Evolutionary conservation across 2,888 invertebrate genomes (phyloP).

Genomic region (Phoronis australis): DNA sequence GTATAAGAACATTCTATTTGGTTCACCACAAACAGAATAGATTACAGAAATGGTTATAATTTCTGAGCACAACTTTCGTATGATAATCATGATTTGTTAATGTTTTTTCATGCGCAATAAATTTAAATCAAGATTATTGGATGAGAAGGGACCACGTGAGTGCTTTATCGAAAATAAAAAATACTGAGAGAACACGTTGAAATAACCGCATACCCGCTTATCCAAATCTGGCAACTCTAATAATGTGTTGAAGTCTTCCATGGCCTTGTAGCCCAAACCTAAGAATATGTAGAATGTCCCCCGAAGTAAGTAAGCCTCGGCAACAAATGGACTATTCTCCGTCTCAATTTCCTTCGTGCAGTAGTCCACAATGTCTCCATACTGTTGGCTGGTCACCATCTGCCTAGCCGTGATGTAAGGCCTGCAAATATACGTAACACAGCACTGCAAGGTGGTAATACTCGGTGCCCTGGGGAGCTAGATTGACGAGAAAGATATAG

Average conservation of each 20-base stretch:
- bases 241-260: conserved; percentile 58
- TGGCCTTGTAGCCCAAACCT: conserved; percentile 56
- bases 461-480: conserved; percentile 2
- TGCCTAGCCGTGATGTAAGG: conserved; percentile 70
- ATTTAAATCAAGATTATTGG: background rate
- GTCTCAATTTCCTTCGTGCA: conserved; percentile 70
- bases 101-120: no score
- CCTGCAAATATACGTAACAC: conserved; percentile 40
- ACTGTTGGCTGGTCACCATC: conserved; percentile 67
- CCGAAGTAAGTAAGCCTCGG: conserved; percentile 67
- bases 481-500: conserved; percentile 1
- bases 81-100: no score
- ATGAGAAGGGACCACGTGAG: background rate
- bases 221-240: conserved; percentile 23
- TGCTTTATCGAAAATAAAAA: background rate
- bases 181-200: background rate
- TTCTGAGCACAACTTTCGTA: no score
- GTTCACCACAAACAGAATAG: no score
- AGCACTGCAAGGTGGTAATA: background rate
- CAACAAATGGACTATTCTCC: conserved; percentile 25
- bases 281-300: conserved; percentile 77
- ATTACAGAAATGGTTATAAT: no score
- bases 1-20: no score
- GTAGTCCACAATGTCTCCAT: conserved; percentile 70
- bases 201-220: conserved; percentile 9